These are phyloP conservation scores for Malurus cyaneus DNA, from an alignment of 2,113 vertebrate species.

Conservation along the genomic window DNA sequence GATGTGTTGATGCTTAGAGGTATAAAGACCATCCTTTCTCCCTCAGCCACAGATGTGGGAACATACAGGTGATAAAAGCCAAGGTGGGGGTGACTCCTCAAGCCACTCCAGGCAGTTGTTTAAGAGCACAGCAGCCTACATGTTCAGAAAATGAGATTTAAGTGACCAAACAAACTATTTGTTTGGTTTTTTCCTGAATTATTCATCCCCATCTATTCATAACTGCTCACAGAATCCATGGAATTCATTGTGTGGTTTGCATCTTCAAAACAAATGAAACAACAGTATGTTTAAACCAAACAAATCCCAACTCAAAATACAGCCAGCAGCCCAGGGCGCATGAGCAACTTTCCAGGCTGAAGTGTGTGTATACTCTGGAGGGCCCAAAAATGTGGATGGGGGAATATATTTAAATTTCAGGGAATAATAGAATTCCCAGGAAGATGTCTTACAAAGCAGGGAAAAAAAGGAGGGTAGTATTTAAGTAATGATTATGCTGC, in stretches of 20 bases:
- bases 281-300: conserved; percentile 66
- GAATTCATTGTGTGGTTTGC: conserved; percentile 66
- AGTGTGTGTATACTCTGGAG: conserved; percentile 31
- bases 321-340: conserved; percentile 14
- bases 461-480: not conserved
- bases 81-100: not conserved
- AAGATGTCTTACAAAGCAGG: not conserved
- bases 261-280: conserved; percentile 67
- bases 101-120: not conserved
- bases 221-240: conserved; percentile 25
- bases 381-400: conserved; percentile 20
- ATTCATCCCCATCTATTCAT: conserved; percentile 27
- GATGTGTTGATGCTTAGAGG: not conserved
- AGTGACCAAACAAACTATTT: not conserved
- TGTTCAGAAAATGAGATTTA: not conserved
- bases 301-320: conserved; percentile 44
- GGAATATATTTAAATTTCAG: conserved; percentile 10
- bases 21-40: not conserved
- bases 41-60: not conserved
- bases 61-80: not conserved
- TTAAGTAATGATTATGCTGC: not conserved
- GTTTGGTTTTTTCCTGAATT: conserved; percentile 8
- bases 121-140: not conserved
- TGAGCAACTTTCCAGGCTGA: conserved; percentile 26
- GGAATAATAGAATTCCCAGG: conserved; percentile 4